phyloP scores from a whole-genome alignment of 64 coral and sea anemone genomes.

The Pachyseris speciosa region DNA sequence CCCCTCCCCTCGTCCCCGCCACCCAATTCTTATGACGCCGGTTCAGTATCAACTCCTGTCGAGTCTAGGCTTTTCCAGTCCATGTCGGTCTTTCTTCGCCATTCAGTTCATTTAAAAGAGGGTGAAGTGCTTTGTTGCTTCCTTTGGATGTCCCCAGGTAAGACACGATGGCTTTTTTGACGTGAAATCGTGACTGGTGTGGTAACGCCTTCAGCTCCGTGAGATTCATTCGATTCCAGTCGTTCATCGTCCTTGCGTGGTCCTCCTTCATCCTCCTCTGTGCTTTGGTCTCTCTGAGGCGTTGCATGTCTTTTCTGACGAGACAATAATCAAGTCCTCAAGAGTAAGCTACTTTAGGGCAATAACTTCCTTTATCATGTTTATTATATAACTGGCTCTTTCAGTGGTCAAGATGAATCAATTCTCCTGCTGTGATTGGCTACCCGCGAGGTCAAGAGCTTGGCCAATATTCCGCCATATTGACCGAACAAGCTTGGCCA shows the following conservation, averaged over 20 bases:
- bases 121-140: slow-evolving; percentile 64
- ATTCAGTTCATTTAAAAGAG: slow-evolving; percentile 48
- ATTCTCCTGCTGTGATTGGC: too few relatives aligned
- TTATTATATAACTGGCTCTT: too few relatives aligned
- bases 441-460: too few relatives aligned
- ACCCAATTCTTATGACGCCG: too few relatives aligned
- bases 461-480: too few relatives aligned
- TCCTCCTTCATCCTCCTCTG: slow-evolving; percentile 69
- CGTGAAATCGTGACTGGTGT: slow-evolving; percentile 75
- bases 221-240: slow-evolving; percentile 94
- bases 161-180: slow-evolving; percentile 87
- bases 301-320: slow-evolving; percentile 60
- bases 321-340: too few relatives aligned
- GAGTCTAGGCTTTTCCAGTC: not conserved
- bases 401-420: too few relatives aligned
- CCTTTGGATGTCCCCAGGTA: slow-evolving; percentile 84
- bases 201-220: slow-evolving; percentile 66
- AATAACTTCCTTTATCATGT: not conserved
- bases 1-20: too few relatives aligned
- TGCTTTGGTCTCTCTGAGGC: slow-evolving; percentile 42
- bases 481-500: too few relatives aligned
- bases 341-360: too few relatives aligned
- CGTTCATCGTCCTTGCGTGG: slow-evolving; percentile 71
- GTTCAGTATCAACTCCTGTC: not conserved
- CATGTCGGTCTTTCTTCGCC: not conserved